A percentile compares a stretch with the other conserved stretches of the same genome.
phyloP scores from a whole-genome alignment of 2,113 vertebrate species.

The Bombycilla garrulus region DNA sequence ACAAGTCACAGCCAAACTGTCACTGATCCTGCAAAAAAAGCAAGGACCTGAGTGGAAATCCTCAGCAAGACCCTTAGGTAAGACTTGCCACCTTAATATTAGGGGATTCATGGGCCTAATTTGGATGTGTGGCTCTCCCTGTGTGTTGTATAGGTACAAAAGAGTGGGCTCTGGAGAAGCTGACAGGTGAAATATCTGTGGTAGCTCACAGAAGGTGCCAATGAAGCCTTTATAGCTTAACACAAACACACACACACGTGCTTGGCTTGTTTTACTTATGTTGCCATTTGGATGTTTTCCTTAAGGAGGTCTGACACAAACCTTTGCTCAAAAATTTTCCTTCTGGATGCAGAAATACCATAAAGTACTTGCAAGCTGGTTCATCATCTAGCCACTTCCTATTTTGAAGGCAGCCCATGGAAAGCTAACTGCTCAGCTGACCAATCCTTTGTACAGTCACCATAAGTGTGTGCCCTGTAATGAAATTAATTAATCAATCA shows the following conservation, averaged over 20 bases:
- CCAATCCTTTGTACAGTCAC: not conserved
- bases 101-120: not conserved
- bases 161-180: not conserved
- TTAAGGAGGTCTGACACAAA: not conserved
- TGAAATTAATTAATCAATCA: not conserved
- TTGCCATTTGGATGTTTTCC: not conserved
- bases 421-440: not conserved
- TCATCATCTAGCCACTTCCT: not conserved
- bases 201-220: not conserved
- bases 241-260: fast-evolving
- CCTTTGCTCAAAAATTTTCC: not conserved
- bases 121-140: not conserved
- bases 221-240: not conserved
- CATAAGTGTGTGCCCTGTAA: not conserved
- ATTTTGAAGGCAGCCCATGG: not conserved
- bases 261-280: not conserved
- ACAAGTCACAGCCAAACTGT: not conserved
- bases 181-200: not conserved
- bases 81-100: not conserved
- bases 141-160: not conserved
- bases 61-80: not conserved
- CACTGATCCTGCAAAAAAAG: not conserved
- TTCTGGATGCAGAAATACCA: not conserved
- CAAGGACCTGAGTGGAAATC: not conserved
- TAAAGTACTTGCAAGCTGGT: fast-evolving